phyloP scores from a whole-genome alignment of 2,797 vertebrate genomes.

The Thunnus albacares region DNA sequence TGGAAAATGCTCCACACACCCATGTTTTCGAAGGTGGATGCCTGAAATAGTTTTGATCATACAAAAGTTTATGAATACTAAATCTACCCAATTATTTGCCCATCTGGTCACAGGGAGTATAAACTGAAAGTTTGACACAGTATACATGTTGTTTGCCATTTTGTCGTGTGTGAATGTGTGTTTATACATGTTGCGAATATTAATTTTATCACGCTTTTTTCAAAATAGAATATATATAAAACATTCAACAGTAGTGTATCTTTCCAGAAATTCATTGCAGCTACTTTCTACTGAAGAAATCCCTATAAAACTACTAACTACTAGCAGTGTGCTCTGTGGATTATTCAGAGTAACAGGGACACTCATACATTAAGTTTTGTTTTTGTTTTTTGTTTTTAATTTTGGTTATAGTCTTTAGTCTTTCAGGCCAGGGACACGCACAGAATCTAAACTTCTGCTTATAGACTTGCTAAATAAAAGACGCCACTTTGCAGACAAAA shows the following conservation, averaged over 20 bases:
- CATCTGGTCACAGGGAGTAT: neutral
- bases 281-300: conserved; percentile 6
- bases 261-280: conserved; percentile 8
- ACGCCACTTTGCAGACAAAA: conserved; percentile 34
- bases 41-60: no score
- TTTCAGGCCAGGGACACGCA: conserved; percentile 15
- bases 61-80: no score
- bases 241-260: neutral
- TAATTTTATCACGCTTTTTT: neutral
- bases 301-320: conserved; percentile 10
- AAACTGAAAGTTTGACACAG: neutral
- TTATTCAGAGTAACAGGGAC: neutral
- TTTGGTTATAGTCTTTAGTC: neutral
- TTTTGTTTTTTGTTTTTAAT: neutral
- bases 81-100: neutral
- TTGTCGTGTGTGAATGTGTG: neutral
- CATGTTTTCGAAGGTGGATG: no score
- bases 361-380: neutral
- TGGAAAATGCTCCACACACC: no score
- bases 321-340: neutral
- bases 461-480: conserved; percentile 27
- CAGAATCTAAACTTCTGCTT: conserved; percentile 23
- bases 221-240: neutral
- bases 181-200: neutral
- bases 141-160: neutral